Evolutionary conservation across 2,888 invertebrate genomes (phyloP).

Genomic region (Phyto melanocephala): DNA sequence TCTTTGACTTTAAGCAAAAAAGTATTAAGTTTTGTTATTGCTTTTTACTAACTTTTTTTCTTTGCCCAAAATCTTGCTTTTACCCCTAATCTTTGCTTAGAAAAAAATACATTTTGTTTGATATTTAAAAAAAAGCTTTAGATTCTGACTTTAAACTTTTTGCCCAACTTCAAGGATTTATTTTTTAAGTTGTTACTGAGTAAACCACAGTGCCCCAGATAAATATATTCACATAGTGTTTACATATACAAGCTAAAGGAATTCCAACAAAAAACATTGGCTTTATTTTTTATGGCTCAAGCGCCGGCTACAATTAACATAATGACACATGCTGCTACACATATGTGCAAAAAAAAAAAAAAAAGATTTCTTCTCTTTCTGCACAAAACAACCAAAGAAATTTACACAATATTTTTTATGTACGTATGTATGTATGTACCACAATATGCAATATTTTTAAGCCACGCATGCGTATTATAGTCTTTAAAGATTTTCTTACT

Average conservation of each 20-base stretch:
- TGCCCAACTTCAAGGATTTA: too few relatives aligned
- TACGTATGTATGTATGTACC: too few relatives aligned
- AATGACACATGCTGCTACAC: constrained; percentile 66
- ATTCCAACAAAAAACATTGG: constrained; percentile 2
- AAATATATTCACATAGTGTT: not conserved
- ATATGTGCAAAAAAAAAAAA: not conserved
- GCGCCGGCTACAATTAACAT: constrained; percentile 68
- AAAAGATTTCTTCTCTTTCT: not conserved
- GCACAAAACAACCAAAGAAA: not conserved
- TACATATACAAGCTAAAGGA: not conserved
- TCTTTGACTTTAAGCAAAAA: too few relatives aligned
- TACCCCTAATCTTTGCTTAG: too few relatives aligned
- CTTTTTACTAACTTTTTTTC: too few relatives aligned
- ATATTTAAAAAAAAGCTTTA: too few relatives aligned
- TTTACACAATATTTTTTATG: not conserved
- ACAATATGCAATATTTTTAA: not conserved
- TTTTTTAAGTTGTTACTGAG: not conserved
- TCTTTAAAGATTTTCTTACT: not conserved
- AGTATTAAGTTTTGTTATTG: too few relatives aligned
- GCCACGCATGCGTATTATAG: constrained; percentile 53
- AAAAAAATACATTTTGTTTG: too few relatives aligned
- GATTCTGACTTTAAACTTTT: too few relatives aligned
- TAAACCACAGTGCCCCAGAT: not conserved
- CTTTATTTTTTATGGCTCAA: constrained; percentile 36
- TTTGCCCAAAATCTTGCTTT: too few relatives aligned